Conservation (phyloP, 2,113 vertebrate species). For the human (Homo sapiens) region GRCh38 chr16:78196501-78197000, state of each 20-base stretch:
- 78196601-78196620: conserved; percentile 92
- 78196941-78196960: background rate
- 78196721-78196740: conserved; percentile 85
- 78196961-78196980: background rate
- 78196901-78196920: background rate
- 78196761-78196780: conserved; percentile 82
- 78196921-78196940: background rate
- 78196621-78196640: conserved; percentile 99
- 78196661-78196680: conserved; percentile 89
- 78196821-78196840: conserved; percentile 71
- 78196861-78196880: conserved; percentile 56
- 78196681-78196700: conserved; percentile 90
- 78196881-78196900: background rate
- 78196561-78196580: conserved; percentile 93
- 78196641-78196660: conserved; percentile 89
- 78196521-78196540: conserved; percentile 97
- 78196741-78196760: conserved; percentile 85
- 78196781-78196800: conserved; percentile 83
- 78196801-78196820: conserved; percentile 77
- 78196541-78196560: conserved; percentile 96
- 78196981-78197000: background rate
- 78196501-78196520: conserved; percentile 98
- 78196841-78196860: conserved; percentile 57
- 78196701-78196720: conserved; percentile 85
- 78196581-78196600: conserved; percentile 88